A percentile compares a stretch with the other conserved stretches of the same genome.
These are phyloP conservation scores for Poicephalus meyeri DNA, from an alignment of 2,113 vertebrate genomes.

Conservation along the genomic window DNA sequence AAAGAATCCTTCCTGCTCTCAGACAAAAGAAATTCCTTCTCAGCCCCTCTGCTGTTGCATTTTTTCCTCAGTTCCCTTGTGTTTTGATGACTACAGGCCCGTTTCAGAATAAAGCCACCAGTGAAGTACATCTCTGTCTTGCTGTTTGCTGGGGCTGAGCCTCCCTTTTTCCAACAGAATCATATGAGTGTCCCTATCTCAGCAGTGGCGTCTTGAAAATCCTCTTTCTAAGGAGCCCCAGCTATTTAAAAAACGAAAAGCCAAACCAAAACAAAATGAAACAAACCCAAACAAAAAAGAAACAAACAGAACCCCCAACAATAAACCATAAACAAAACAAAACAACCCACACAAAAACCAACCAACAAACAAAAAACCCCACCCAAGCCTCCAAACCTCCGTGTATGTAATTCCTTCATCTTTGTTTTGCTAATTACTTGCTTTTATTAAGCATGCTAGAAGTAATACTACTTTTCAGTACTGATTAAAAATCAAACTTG, in stretches of 20 bases:
- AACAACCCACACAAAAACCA: neutral
- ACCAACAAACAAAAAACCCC: neutral
- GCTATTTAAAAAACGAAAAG: neutral
- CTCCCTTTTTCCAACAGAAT: neutral
- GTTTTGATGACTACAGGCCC: neutral
- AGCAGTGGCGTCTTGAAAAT: neutral
- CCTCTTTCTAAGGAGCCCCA: neutral
- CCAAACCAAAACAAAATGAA: neutral
- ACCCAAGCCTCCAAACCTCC: neutral
- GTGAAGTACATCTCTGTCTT: too few relatives aligned
- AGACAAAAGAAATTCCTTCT: neutral
- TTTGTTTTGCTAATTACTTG: constrained; percentile 16
- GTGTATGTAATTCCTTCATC: neutral
- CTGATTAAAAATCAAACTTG: constrained; percentile 27
- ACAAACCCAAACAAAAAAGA: neutral
- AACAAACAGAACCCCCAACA: neutral
- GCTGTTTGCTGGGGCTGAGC: neutral
- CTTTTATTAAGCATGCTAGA: constrained; percentile 41
- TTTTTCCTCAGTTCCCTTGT: neutral
- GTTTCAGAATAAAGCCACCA: neutral
- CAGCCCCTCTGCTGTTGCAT: neutral
- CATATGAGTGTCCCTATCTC: too few relatives aligned
- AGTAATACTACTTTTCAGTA: neutral
- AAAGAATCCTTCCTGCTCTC: neutral
- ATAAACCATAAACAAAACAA: neutral